phyloP scores from a whole-genome alignment of 2,888 invertebrate species.

The Melanostoma mellinum region DNA sequence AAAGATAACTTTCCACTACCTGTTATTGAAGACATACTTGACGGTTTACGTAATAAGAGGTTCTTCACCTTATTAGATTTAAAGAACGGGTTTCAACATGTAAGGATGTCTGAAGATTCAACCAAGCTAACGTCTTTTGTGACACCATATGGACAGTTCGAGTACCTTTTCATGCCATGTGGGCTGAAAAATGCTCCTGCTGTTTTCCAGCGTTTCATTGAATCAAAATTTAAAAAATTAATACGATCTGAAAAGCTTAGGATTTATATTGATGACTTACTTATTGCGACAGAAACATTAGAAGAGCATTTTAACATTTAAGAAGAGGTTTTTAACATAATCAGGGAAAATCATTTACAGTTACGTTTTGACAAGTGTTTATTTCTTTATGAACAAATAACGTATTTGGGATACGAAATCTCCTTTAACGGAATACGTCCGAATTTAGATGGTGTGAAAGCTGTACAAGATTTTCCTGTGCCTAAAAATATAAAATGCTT shows the following conservation, averaged over 20 bases:
- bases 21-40: too few species aligned
- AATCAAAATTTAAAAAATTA: background rate
- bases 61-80: too few species aligned
- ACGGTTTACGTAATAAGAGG: too few species aligned
- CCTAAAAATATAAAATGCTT: slow-evolving; percentile 7
- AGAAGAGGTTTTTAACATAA: slow-evolving; percentile 40
- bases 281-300: background rate
- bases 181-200: background rate
- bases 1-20: too few species aligned
- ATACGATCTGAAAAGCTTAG: slow-evolving; percentile 1
- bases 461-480: slow-evolving; percentile 19
- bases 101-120: background rate
- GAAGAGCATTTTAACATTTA: slow-evolving; percentile 30
- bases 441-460: background rate
- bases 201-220: background rate
- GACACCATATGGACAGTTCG: too few species aligned
- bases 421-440: slow-evolving; percentile 14
- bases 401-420: slow-evolving; percentile 30
- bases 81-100: too few species aligned
- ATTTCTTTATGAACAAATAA: slow-evolving; percentile 44
- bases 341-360: slow-evolving; percentile 58
- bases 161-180: background rate
- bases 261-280: background rate
- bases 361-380: slow-evolving; percentile 69
- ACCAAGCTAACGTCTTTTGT: background rate